Conservation (phyloP, 2,888 invertebrate genomes). For the Scelioninae gen. 2 region DNA sequence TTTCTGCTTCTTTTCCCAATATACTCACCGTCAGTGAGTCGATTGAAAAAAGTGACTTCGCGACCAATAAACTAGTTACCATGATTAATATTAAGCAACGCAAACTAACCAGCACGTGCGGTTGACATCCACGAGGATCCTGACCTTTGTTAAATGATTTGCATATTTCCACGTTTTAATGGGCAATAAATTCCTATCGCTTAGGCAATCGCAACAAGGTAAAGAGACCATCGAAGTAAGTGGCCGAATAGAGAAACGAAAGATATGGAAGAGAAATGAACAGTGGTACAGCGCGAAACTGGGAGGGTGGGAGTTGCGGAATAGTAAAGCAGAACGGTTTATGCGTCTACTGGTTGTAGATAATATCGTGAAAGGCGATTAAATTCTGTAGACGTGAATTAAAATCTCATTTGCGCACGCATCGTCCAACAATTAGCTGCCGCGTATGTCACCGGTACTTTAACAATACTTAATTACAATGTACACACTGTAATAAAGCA, state of each 20-base stretch:
- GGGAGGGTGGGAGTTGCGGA: slow-evolving; percentile 61
- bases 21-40: too few relatives aligned
- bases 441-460: slow-evolving; percentile 38
- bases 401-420: slow-evolving; percentile 61
- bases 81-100: slow-evolving; percentile 43
- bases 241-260: slow-evolving; percentile 64
- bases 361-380: slow-evolving; percentile 64
- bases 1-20: too few relatives aligned
- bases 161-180: slow-evolving; percentile 72
- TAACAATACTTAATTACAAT: slow-evolving; percentile 48
- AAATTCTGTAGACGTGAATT: slow-evolving; percentile 63
- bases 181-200: slow-evolving; percentile 72
- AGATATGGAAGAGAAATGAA: slow-evolving; percentile 61
- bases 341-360: slow-evolving; percentile 66
- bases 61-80: slow-evolving; percentile 45
- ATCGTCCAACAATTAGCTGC: slow-evolving; percentile 54
- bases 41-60: slow-evolving; percentile 30
- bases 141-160: slow-evolving; percentile 73
- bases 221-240: slow-evolving; percentile 63
- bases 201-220: slow-evolving; percentile 70
- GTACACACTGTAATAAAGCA: too few relatives aligned
- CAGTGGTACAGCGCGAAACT: slow-evolving; percentile 51
- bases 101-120: slow-evolving; percentile 58
- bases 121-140: slow-evolving; percentile 68
- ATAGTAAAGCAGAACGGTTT: slow-evolving; percentile 68